Evolutionary conservation across 2,888 invertebrate genomes (phyloP), one percentile per base, ranked within the genome.

Genomic region (Eristalinus sepulchralis): DNA sequence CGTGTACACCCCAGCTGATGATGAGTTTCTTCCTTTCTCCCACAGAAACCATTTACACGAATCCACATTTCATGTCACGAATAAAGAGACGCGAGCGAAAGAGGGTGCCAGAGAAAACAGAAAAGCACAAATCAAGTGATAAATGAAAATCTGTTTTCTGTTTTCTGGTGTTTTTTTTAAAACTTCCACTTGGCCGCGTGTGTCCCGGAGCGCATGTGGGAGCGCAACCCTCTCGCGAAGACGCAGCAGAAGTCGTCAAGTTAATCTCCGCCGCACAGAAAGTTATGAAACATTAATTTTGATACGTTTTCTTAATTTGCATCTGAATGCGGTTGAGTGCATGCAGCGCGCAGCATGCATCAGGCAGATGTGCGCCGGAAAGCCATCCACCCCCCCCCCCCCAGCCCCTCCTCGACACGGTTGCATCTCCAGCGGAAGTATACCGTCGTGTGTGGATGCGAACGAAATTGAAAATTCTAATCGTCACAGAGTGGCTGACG

Each of bases 181-280:
- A 34, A 17, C 31, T 20, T 34, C 31, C 62, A 63, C 34, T 63
- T 20, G 11, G n/a, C 17, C 27, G 31, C 20, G 31, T 27, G 57
- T 24, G 11, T 24, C 13, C 5, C 22, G 11, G 11, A 22, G 33
- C n/a, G 17, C 62, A 27, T 9, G n/a, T 75, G 57, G 55, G 39
- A 76, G 59, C 24, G 17, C 66, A 22, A 33, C 27, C 47, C 36
- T 39, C 39, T 22, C 66, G 59, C 64, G 71, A 24, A 72, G 59
- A 64, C 39, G 83, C 75, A 72, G 72, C 13, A 55, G 70, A 75
- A 75, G 68, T 70, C 75, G 64, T 59, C 31, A 75, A 83, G 83
- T 80, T 83, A 80, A 80, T 83, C 75, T 83, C 70, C 75, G 75
- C 59, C 13, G 55, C 53, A 68, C 57, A 57, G 24, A 57, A 13